Conservation (phyloP, 1,140 invertebrate species). For the Euwallacea similis region DNA sequence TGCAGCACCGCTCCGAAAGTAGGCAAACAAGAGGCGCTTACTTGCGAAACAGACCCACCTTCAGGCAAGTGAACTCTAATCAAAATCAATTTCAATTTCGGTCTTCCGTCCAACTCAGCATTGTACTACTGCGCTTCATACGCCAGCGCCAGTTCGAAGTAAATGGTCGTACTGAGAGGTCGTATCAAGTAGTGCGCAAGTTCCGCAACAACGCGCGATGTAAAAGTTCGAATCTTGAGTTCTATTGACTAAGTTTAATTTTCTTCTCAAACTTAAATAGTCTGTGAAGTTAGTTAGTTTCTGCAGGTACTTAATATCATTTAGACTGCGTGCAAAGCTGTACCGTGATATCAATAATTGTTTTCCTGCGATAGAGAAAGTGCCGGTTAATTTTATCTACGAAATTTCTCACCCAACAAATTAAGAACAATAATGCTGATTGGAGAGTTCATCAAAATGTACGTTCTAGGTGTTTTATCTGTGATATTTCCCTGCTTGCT, state of each 20-base stretch:
- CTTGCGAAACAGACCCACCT: slow-evolving; percentile 13
- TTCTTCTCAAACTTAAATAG: not conserved
- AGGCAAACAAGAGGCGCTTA: slow-evolving; percentile 16
- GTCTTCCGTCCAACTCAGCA: not conserved
- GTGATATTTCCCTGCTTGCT: slow-evolving; percentile 9
- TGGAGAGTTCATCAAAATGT: slow-evolving; percentile 1
- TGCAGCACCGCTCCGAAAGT: not conserved
- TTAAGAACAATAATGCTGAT: not conserved
- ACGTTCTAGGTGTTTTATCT: not conserved
- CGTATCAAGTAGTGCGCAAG: not conserved
- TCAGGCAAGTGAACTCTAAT: slow-evolving; percentile 18
- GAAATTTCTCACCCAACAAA: not conserved
- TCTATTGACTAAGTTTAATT: not conserved
- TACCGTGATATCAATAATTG: not conserved
- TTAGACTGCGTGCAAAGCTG: not conserved
- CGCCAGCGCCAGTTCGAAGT: too few relatives aligned
- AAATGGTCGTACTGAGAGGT: not conserved
- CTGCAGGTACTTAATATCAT: not conserved
- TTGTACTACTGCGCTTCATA: too few relatives aligned
- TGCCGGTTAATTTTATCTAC: too few relatives aligned
- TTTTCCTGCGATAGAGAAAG: not conserved
- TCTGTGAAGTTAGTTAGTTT: not conserved
- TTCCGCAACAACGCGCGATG: not conserved
- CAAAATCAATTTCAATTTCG: slow-evolving; percentile 19
- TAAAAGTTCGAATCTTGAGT: not conserved